Evolutionary conservation across 2,113 vertebrate genomes (phyloP), one percentile per base, ranked within the genome.

Genomic region (Coturnix japonica): DNA sequence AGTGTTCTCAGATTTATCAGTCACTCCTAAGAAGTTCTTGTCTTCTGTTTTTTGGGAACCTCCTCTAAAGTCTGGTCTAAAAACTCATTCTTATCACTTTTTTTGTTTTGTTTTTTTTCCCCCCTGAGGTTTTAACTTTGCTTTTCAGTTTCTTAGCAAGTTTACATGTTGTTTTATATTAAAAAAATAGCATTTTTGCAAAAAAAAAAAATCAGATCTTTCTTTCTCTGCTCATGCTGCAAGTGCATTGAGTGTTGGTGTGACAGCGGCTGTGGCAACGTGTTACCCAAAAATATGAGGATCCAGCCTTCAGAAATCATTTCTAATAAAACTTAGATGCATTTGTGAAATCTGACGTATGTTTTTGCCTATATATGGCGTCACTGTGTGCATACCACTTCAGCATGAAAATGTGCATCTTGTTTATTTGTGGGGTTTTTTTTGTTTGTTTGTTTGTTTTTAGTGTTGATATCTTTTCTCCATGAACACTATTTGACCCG

Each of bases 241-340:
- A 93, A 93, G 84, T 82, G 83, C 71, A 44, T 51, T 89, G 91
- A 56, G 75, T 94, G 86, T 92, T 89, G 91, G 77, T 90, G 84
- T 93, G 92, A 93, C 96, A 95, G 89, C 86, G 94, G 94, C 92
- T 96, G 76, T 83, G 86, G 85, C 83, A 95, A 96, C 9, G 60
- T 3, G 9, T 88, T 94, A 87, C 81, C 69, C 75, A 80, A 76
- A 78, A 59, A 89, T 43, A 91, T 31, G 60, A 59, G 54, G 84
- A 89, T 43, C 2, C 23, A 95, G 78, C 78, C 74, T 92, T 89
- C 87, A 93, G 89, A 89, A 92, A 92, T 89, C 81, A 89, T 90
- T 95, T 93, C 74, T 89, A 92, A 80, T 85, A 72, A 51, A 93
- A 60, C 67, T 92, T 94, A 6, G 53, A 87, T 79, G 71, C 8